phyloP scores from a whole-genome alignment of 2,888 invertebrate genomes.

The Baronia brevicornis region DNA sequence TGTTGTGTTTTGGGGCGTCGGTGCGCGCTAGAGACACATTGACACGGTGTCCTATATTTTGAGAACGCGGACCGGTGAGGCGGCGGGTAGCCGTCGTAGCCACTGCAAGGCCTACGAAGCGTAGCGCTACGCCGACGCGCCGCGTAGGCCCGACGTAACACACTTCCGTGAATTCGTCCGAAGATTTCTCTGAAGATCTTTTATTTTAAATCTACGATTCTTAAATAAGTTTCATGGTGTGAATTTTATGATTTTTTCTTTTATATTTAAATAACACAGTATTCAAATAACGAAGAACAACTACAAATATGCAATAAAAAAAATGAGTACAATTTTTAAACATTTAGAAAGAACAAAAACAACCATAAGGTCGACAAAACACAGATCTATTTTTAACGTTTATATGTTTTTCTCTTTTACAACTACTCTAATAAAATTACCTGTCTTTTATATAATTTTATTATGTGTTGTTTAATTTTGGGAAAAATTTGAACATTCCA shows the following conservation, averaged over 20 bases:
- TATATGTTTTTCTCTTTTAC: too few species aligned
- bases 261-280: too few species aligned
- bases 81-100: conserved; percentile 51
- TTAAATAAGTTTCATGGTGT: background rate
- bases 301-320: too few species aligned
- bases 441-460: too few species aligned
- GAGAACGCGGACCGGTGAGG: conserved; percentile 40
- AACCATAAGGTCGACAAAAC: too few species aligned
- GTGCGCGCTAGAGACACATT: conserved; percentile 35
- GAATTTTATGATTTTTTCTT: background rate
- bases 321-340: too few species aligned
- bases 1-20: conserved; percentile 32
- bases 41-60: conserved; percentile 57
- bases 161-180: conserved; percentile 50
- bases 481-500: too few species aligned
- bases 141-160: conserved; percentile 35
- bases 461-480: too few species aligned
- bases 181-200: conserved; percentile 36
- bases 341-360: too few species aligned
- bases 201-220: background rate
- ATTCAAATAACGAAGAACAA: background rate
- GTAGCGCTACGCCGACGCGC: conserved; percentile 52
- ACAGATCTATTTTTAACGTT: too few species aligned
- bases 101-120: conserved; percentile 68
- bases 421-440: too few species aligned